A percentile compares a stretch with the other conserved stretches of the same genome.
Conservation (phyloP, 1,140 invertebrate species). For the Pseudomyrmex sp. region DNA sequence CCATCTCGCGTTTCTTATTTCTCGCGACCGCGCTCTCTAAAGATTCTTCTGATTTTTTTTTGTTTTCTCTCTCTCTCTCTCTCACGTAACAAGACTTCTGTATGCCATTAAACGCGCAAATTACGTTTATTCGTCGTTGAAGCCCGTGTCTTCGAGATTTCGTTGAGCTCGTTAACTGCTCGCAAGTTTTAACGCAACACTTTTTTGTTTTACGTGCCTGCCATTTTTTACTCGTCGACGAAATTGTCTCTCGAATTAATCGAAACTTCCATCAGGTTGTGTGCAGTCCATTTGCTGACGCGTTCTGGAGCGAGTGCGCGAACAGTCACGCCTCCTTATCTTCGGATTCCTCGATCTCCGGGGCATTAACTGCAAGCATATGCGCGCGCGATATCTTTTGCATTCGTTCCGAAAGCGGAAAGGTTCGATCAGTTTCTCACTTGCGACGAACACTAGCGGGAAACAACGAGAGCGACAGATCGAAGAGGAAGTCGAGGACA, state of each 20-base stretch:
- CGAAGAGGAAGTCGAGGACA: conserved; percentile 27
- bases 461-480: conserved; percentile 19
- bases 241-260: neutral
- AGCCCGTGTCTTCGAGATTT: neutral
- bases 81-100: neutral
- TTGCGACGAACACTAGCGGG: conserved; percentile 8
- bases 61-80: neutral
- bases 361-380: conserved; percentile 27
- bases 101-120: conserved; percentile 4
- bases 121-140: conserved; percentile 12
- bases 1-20: conserved; percentile 27
- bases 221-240: neutral
- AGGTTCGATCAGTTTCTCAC: conserved; percentile 9
- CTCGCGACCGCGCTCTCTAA: neutral
- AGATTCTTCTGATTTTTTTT: neutral
- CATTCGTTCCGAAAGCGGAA: conserved; percentile 25
- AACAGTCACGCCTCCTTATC: conserved; percentile 15
- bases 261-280: neutral
- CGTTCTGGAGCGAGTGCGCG: neutral
- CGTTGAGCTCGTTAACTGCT: conserved; percentile 1
- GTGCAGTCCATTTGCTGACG: neutral
- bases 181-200: neutral
- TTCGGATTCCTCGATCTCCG: conserved; percentile 20
- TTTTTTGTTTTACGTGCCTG: neutral
- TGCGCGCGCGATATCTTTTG: neutral